Percentiles rank a stretch among this genome's conserved stretches.
These are phyloP conservation scores for Spilogale gracilis DNA, from an alignment of 2,113 vertebrate species.

Conservation along the genomic window DNA sequence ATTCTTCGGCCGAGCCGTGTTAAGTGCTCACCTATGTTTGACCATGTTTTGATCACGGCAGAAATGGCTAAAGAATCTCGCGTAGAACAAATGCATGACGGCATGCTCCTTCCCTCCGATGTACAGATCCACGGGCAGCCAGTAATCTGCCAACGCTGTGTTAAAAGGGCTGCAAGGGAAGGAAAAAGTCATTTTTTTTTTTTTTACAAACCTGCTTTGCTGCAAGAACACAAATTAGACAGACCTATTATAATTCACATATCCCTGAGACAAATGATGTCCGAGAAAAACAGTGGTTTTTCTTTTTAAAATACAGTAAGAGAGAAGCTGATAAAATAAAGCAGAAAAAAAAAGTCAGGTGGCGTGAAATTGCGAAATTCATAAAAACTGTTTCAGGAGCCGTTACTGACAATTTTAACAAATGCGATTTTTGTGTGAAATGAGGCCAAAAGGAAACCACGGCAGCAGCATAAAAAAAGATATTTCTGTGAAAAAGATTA, in stretches of 20 bases:
- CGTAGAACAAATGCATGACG: conserved; percentile 98
- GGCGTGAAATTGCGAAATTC: background rate
- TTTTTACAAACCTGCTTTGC: background rate
- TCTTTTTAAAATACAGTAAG: background rate
- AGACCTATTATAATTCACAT: background rate
- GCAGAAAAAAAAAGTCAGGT: background rate
- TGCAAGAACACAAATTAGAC: background rate
- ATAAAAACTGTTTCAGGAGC: background rate
- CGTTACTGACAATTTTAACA: background rate
- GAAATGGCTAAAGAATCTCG: conserved; percentile 96
- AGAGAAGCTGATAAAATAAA: conserved; percentile 28
- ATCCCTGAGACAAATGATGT: background rate
- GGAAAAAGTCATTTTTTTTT: background rate
- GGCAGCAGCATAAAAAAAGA: background rate
- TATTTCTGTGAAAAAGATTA: background rate
- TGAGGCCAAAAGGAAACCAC: background rate
- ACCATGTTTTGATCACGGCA: conserved; percentile 93
- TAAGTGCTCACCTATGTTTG: conserved; percentile 91
- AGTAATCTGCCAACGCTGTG: conserved; percentile 90
- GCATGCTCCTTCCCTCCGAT: conserved; percentile 98
- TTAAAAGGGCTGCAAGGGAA: conserved; percentile 92
- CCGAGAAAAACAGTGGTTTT: background rate
- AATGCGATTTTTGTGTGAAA: background rate
- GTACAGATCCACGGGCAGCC: conserved; percentile 98
- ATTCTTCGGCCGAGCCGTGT: background rate